Conservation (phyloP, 2,888 invertebrate genomes). For the Conchocele bisecta region DNA sequence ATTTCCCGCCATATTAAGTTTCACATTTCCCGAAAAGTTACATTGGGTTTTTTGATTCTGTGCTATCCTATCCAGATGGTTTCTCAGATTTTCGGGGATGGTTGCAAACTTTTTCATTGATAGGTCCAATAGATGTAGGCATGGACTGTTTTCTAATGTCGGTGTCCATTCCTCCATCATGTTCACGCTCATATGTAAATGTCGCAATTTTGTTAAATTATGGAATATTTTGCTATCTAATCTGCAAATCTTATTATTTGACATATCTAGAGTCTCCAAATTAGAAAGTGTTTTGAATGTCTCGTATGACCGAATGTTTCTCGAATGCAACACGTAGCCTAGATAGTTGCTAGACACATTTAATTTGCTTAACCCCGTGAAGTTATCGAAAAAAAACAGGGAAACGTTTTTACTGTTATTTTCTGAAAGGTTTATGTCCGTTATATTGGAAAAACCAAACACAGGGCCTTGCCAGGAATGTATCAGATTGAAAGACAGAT, state of each 20-base stretch:
- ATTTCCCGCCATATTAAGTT: conserved; percentile 24
- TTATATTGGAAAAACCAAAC: conserved; percentile 29
- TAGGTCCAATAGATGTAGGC: conserved; percentile 3
- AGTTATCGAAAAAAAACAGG: conserved; percentile 20
- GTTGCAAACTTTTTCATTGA: conserved; percentile 9
- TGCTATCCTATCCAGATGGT: conserved; percentile 6
- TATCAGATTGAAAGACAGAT: conserved; percentile 47
- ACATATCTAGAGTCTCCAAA: conserved; percentile 23
- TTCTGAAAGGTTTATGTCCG: conserved; percentile 41
- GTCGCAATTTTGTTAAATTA: conserved; percentile 15
- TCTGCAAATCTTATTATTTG: conserved; percentile 10
- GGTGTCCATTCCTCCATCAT: conserved; percentile 7
- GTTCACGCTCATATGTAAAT: conserved; percentile 21
- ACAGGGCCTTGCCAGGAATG: conserved; percentile 25
- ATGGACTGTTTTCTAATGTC: not conserved
- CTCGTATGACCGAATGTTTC: not conserved
- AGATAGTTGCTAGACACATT: conserved; percentile 39
- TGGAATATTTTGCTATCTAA: conserved; percentile 10
- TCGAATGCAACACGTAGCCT: conserved; percentile 4
- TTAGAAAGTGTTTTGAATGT: conserved; percentile 3
- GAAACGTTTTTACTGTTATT: conserved; percentile 33
- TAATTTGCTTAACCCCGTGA: conserved; percentile 15
- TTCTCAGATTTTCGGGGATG: conserved; percentile 15
- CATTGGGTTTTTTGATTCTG: not conserved
- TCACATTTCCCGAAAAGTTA: not conserved